Percentiles rank a stretch among this genome's conserved stretches.
Evolutionary conservation across 2,113 vertebrate species (phyloP).

Genomic region (Pimephales promelas): DNA sequence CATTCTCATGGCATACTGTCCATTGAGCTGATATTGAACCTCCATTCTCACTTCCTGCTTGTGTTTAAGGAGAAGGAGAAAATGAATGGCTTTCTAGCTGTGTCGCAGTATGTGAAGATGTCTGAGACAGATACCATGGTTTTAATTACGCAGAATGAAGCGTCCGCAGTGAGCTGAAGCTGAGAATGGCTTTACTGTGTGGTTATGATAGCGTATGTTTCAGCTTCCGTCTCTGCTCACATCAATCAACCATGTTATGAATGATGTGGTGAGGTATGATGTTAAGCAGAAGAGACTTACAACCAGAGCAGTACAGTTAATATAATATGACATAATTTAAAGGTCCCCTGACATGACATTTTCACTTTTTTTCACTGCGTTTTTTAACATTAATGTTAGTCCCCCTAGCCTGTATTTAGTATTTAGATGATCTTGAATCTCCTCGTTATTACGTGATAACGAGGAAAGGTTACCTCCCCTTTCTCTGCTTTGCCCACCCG

Average conservation of each 20-base stretch:
- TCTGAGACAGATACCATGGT: constrained; percentile 48
- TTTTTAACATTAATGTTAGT: too few species aligned
- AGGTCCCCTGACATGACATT: too few species aligned
- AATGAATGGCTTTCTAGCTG: constrained; percentile 47
- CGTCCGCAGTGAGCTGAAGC: constrained; percentile 15
- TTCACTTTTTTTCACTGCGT: too few species aligned
- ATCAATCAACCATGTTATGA: not conserved
- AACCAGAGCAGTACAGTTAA: not conserved
- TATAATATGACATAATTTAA: not conserved
- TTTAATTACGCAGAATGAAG: constrained; percentile 52
- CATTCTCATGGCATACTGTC: constrained; percentile 63
- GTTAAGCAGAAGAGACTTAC: not conserved
- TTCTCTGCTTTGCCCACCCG: too few species aligned
- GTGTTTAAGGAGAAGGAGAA: constrained; percentile 61
- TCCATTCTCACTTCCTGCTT: constrained; percentile 44
- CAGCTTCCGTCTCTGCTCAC: not conserved
- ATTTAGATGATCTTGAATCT: too few species aligned
- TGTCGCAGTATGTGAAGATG: constrained; percentile 46
- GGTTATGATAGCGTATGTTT: not conserved
- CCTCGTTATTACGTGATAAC: too few species aligned
- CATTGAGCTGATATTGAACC: constrained; percentile 62
- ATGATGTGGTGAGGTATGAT: not conserved
- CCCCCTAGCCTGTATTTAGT: too few species aligned
- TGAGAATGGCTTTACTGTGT: not conserved
- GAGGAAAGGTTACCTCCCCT: too few species aligned